Evolutionary conservation across 1,140 invertebrate species (phyloP), one percentile per base, ranked within the genome.

Genomic region (Epicauta chinensis): DNA sequence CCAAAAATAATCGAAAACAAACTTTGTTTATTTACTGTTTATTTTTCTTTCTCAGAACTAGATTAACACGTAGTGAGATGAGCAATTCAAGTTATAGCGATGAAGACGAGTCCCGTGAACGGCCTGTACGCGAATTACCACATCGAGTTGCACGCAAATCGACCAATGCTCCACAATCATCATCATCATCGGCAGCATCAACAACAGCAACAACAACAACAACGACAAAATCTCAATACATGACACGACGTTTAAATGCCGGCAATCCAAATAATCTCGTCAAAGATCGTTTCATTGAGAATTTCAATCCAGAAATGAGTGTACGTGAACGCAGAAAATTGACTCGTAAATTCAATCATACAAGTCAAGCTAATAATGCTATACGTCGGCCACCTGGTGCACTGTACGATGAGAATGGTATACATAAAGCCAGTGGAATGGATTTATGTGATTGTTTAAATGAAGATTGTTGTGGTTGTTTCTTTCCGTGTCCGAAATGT

Each of bases 381-480:
- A 35, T 59, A 5, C 58, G 58, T 16, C 58, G 50, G 52, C 56
- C 53, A 13, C 41, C 48, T 3, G 65, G 66, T n/a, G 63, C 65
- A 15, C 6, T 68, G 1, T 68, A 63, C 47, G 67, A 71, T 56
- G 58, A 65, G 30, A 57, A 59, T 39, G 69, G 69, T 1, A 43
- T 60, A 14, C 67, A 69, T 40, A 53, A 68, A 11, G 66, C 67
- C 34, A 78, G 79, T 16, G 79, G 80, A 4, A 68, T 74, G 39
- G 84, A 91, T 71, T 55, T 90, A 1, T 92, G 89, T 63, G 89
- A 92, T 68, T 92, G 89, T 64, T 68, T 90, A 14, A 76, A 80
- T 45, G 65, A 73, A 36, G 70, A 72, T 5, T 92, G 89, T 61
- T 70, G 78, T 2, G 89, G 89, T 1, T 92, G 89, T 71, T 87